Percentiles rank a stretch among this genome's conserved stretches.
Conservation (phyloP, 1,140 invertebrate species). For the Ganaspis sp. region DNA sequence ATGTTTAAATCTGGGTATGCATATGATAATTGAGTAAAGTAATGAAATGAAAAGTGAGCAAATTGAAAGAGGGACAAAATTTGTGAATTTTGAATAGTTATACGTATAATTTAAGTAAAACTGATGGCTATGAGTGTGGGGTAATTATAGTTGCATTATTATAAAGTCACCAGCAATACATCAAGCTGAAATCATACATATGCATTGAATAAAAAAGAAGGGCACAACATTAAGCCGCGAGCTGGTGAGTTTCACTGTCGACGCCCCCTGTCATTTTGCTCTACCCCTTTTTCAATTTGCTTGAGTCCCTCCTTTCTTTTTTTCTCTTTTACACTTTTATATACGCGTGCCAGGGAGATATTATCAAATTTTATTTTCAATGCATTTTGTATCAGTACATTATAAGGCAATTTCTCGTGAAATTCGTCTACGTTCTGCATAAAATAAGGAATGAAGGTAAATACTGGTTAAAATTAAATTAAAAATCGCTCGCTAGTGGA, state of each 20-base stretch:
- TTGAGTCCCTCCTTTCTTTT: not conserved
- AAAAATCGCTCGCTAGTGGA: too few species aligned
- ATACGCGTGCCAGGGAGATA: slow-evolving; percentile 9
- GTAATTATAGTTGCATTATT: slow-evolving; percentile 72
- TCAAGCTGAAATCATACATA: slow-evolving; percentile 67
- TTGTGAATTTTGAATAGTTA: slow-evolving; percentile 47
- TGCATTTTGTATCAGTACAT: not conserved
- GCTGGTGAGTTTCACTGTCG: not conserved
- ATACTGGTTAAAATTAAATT: too few species aligned
- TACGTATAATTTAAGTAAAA: slow-evolving; percentile 47
- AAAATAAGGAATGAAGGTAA: not conserved
- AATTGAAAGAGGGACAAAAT: slow-evolving; percentile 42
- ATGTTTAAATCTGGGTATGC: too few species aligned
- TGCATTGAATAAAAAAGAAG: slow-evolving; percentile 56
- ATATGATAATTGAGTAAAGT: too few species aligned
- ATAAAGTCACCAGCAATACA: slow-evolving; percentile 70
- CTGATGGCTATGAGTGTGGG: slow-evolving; percentile 46
- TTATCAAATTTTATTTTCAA: not conserved
- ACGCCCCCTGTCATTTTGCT: slow-evolving; percentile 10
- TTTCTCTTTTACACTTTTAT: not conserved
- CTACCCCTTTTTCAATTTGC: slow-evolving; percentile 19
- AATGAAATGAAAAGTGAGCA: not conserved
- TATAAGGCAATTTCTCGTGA: not conserved
- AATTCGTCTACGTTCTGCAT: not conserved
- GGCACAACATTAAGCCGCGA: slow-evolving; percentile 6